Evolutionary conservation across 2,888 invertebrate genomes (phyloP), one percentile per base, ranked within the genome.

Genomic region (Scaptomyza parva): DNA sequence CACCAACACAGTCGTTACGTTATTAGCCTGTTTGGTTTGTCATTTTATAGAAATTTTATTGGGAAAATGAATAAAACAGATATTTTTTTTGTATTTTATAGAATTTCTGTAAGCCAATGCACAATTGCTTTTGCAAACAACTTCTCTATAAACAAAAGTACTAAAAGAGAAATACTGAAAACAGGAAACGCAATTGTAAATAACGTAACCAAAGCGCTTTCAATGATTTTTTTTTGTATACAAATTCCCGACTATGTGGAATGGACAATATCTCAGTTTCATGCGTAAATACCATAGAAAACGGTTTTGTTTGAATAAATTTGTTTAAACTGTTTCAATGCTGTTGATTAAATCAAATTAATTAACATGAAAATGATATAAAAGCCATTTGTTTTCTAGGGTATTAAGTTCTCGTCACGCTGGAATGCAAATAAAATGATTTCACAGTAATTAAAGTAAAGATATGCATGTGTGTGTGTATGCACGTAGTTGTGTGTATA

Each of bases 281-380:
- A 51, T 51, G 39, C 9, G 40, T 51, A 39, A 39, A 12, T 40
- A 17, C 2, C 17, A 24, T 39, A 26, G 40, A 39, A 39, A 7
- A 12, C 3, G 9, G 18, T 17, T 3, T 17, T 35, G 24, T n/a
- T 11, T 37, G 22, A 26, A 43, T 60, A 33, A 53, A 53, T 67
- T 68, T 40, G 28, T 53, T 52, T 22, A 17, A 22, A 22, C 2
- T 22, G 39, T 57, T 65, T 50, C 26, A 44, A 44, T 28, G 28
- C 37, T 43, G 28, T 52, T 52, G 24, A 39, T 52, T 44, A 48
- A 67, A 52, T 60, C 52, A 8, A 44, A 53, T 9, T 41, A 60
- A 48, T 69, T 60, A 47, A 39, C 35, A 43, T 35, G 17, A 47
- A 65, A 50, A 33, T 44, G 43, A 24, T 35, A 64, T 24, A 35